Base-by-base conservation (phyloP, 2,888 invertebrate genomes). In the Deilephila elpenor region DNA sequence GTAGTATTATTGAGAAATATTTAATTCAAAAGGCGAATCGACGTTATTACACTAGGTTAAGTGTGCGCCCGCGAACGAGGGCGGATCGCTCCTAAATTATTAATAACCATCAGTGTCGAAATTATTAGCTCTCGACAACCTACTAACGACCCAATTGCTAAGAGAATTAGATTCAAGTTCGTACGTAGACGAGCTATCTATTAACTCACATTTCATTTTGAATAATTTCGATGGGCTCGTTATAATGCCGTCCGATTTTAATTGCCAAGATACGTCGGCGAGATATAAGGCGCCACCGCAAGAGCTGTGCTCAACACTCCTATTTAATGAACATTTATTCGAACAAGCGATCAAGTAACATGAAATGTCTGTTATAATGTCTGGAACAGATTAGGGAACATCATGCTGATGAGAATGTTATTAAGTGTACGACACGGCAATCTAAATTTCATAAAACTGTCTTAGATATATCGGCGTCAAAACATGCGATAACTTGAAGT, bases 171-270 rank as follows among this genome's bases (percentile, higher is more conserved):
- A 75, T 74, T 75, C 61, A 79, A 75, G 76, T 77, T 77, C 7
- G 29, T 59, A 7, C 51, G 76, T 44, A 32, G 11, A n/a, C 29
- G 59, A 67, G 74, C 44, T 73, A 60, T 37, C 67, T 74, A 76
- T 78, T 78, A 77, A 77, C 78, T 77, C 78, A 75, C 74, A 77
- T 81, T 80, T 78, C 75, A 78, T 77, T 80, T 76, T 77, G 73
- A 71, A 79, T 80, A 79, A 82, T 83, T 84, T 82, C 76, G 79
- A 80, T 78, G 77, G 73, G 78, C 76, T 78, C 75, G 74, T 76
- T 72, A 81, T 82, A 81, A 82, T 81, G 78, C 79, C 78, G 80
- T 79, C 76, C 75, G 71, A 80, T 83, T 84, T 85, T 83, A 83
- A 83, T 84, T 82, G 75, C 78, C 71, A 70, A 77, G 77, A 81